Evolutionary conservation across 35 echinoderm and acorn worm species (phyloP).

Genomic region (Chiridota heheva): DNA sequence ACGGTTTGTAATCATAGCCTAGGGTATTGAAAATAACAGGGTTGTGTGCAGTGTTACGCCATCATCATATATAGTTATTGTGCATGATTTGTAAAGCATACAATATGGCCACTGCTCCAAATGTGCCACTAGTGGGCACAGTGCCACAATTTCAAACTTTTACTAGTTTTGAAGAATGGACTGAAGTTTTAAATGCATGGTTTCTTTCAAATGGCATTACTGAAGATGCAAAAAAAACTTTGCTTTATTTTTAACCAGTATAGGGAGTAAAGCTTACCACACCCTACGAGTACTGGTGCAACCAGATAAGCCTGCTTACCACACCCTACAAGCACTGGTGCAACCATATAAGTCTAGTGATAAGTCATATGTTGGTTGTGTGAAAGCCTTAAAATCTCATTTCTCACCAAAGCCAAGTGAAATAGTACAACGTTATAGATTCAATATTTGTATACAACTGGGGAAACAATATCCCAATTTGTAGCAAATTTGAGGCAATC

Average conservation of each 20-base stretch:
- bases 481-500: constrained; percentile 10
- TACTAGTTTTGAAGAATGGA: constrained; percentile 15
- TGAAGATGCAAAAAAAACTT: constrained; percentile 24
- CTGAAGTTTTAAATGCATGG: constrained; percentile 5
- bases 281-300: constrained; percentile 2
- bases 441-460: constrained; percentile 17
- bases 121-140: too few species aligned
- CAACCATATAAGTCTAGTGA: not conserved
- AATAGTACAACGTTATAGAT: constrained; percentile 47
- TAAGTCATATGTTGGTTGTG: not conserved
- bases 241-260: constrained; percentile 5
- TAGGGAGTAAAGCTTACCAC: constrained; percentile 27
- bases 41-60: too few species aligned
- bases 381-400: constrained; percentile 19
- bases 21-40: too few species aligned
- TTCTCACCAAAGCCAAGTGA: constrained; percentile 36
- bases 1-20: too few species aligned
- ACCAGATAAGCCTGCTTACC: not conserved
- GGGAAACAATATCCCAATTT: constrained; percentile 16
- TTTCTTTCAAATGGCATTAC: constrained; percentile 14
- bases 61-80: too few species aligned
- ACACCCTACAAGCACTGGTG: not conserved
- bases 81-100: too few species aligned
- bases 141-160: constrained; percentile 27
- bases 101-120: too few species aligned